Percentiles rank a stretch among this genome's conserved stretches.
These are phyloP conservation scores for Lontra canadensis DNA, from an alignment of 2,113 vertebrate genomes.

Conservation along the genomic window DNA sequence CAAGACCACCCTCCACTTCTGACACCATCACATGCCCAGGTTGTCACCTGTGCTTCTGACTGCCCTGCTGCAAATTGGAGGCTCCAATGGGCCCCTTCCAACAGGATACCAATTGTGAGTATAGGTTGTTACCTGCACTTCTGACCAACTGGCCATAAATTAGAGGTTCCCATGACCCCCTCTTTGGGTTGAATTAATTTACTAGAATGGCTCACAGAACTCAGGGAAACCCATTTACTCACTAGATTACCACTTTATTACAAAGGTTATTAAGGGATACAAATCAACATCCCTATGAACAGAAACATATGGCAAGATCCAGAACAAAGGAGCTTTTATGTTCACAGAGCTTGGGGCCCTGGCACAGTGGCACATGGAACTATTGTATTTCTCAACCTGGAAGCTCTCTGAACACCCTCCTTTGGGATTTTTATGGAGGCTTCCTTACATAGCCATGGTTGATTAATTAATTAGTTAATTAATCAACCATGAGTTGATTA, in stretches of 20 bases:
- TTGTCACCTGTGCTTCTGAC: background rate
- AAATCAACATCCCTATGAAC: background rate
- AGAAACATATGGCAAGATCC: background rate
- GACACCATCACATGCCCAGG: background rate
- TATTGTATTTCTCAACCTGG: background rate
- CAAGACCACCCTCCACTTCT: background rate
- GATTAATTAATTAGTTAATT: background rate
- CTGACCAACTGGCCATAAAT: background rate
- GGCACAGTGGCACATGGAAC: background rate
- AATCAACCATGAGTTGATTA: background rate
- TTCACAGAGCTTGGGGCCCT: background rate
- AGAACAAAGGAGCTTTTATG: background rate
- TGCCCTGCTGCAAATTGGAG: background rate
- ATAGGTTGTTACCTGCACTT: background rate
- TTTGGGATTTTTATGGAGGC: background rate
- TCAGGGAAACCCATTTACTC: background rate
- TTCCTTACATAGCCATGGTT: background rate
- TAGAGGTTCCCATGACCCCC: background rate
- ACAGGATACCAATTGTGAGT: background rate
- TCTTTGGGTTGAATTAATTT: background rate
- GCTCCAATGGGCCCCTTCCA: background rate
- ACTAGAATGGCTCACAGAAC: background rate
- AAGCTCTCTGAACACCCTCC: background rate
- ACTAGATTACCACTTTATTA: background rate
- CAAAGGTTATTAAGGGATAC: background rate